Base-by-base conservation (phyloP, 2,888 invertebrate genomes). In the Agelastica alni region DNA sequence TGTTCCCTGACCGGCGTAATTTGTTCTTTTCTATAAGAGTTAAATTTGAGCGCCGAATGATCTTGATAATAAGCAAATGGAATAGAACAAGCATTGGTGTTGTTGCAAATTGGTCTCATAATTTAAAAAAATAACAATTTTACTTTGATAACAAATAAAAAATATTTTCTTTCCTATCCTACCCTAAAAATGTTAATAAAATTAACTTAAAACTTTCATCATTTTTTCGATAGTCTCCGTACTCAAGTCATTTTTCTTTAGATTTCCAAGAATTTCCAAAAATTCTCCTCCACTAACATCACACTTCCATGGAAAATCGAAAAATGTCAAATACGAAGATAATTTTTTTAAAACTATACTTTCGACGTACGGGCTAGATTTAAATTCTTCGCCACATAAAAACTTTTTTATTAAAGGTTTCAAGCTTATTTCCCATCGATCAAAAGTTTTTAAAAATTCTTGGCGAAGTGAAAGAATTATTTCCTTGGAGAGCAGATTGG, bases 401-500 rank as follows among this genome's bases (percentile, higher is more conserved):
- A 83, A 86, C 43, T 78, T 78, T 39, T 78, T 72, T 18, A 86
- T 56, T 31, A 51, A 13, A 5, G 53, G 42, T 36, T 53, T 58
- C 17, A 69, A 56, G 31, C 7, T 39, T 3, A 51, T 44, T 68
- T 86, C 84, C 81, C 83, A 85, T 9, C 66, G 65, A 65, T 85
- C 84, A 45, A 87, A 79, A 7, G 81, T 74, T 12, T 70, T 68
- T 0, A 77, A 73, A 0, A 83, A 76, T 66, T 79, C 80, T 64
- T 87, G 86, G 52, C 83, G 80, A 36, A 87, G 79, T 0, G 87
- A 80, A 0, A 85, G 66, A 1, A 85, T 79, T 68, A 83, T 81
- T 65, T 88, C 87, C 48, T 79, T 75, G 1, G 84, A 81, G 13
- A 87, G 76, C 5, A 87, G 70, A 79, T 59, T 81, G 39, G 72